A percentile compares a stretch with the other conserved stretches of the same genome.
phyloP scores from a whole-genome alignment of 2,113 vertebrate genomes.

The Peromyscus maniculatus region DNA sequence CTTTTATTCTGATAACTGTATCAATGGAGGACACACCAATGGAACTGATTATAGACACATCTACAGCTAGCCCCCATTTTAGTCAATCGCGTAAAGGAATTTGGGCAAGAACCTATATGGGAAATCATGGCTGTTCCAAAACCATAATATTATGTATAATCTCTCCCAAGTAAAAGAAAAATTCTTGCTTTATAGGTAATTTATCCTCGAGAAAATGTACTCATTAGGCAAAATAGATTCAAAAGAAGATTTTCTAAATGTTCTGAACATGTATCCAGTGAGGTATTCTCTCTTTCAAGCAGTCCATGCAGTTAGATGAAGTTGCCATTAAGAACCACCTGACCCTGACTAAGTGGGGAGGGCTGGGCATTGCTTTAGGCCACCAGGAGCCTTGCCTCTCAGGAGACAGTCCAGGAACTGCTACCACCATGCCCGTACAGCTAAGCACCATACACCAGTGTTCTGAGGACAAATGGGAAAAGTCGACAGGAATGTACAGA shows the following conservation, averaged over 20 bases:
- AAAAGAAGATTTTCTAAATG: conserved; percentile 14
- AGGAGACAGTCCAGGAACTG: neutral
- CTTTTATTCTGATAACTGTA: neutral
- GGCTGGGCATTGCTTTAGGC: neutral
- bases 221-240: neutral
- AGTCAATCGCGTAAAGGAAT: neutral
- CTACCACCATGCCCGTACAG: neutral
- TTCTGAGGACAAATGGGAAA: neutral
- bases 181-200: conserved; percentile 12
- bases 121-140: neutral
- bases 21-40: neutral
- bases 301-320: neutral
- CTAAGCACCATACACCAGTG: neutral
- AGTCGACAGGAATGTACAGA: neutral
- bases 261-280: neutral
- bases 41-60: neutral
- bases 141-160: neutral
- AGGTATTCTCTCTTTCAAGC: neutral
- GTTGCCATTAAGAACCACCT: conserved; percentile 10
- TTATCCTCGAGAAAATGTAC: neutral
- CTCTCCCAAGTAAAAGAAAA: conserved; percentile 14
- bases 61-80: neutral
- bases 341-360: neutral
- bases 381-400: neutral
- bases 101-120: neutral